Conservation (phyloP, 2,113 vertebrate genomes). For the Nerophis lumbriciformis region DNA sequence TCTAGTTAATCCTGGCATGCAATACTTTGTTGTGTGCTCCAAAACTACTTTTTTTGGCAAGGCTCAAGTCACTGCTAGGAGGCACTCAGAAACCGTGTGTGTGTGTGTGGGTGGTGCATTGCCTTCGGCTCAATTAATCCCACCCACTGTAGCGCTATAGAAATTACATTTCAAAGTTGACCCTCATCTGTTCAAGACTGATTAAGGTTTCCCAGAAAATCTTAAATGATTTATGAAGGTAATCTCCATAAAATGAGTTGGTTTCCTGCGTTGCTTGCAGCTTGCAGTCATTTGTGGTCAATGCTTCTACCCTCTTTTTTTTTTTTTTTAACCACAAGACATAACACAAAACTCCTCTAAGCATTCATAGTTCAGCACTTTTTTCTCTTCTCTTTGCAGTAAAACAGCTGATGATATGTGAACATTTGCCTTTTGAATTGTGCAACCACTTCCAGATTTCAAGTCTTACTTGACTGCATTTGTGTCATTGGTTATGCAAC, state of each 20-base stretch:
- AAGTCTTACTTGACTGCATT: no score
- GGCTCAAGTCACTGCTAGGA: background rate
- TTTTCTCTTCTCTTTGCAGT: slow-evolving; percentile 2
- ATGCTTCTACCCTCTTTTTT: slow-evolving; percentile 3
- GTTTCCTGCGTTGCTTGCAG: slow-evolving; percentile 7
- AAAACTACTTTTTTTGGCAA: background rate
- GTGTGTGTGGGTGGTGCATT: slow-evolving; percentile 2
- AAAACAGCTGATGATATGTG: slow-evolving; percentile 17
- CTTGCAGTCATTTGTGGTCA: slow-evolving; percentile 12
- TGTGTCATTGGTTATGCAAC: slow-evolving; percentile 2
- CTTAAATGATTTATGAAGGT: slow-evolving; percentile 32
- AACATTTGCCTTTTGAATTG: slow-evolving; percentile 19
- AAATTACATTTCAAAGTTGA: slow-evolving; percentile 35
- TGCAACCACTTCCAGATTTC: background rate
- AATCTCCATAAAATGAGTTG: slow-evolving; percentile 22
- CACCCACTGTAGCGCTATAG: slow-evolving; percentile 2
- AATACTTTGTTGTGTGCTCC: background rate
- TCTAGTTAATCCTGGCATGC: background rate
- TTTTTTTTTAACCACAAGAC: background rate
- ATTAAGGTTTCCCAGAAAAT: slow-evolving; percentile 28
- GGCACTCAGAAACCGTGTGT: background rate
- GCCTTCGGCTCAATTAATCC: slow-evolving; percentile 4
- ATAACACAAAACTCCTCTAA: background rate
- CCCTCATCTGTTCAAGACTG: slow-evolving; percentile 23
- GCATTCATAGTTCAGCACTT: slow-evolving; percentile 24